Evolutionary conservation across 2,797 vertebrate genomes (phyloP), one percentile per base, ranked within the genome.

Genomic region (Pipistrellus pipistrellus): DNA sequence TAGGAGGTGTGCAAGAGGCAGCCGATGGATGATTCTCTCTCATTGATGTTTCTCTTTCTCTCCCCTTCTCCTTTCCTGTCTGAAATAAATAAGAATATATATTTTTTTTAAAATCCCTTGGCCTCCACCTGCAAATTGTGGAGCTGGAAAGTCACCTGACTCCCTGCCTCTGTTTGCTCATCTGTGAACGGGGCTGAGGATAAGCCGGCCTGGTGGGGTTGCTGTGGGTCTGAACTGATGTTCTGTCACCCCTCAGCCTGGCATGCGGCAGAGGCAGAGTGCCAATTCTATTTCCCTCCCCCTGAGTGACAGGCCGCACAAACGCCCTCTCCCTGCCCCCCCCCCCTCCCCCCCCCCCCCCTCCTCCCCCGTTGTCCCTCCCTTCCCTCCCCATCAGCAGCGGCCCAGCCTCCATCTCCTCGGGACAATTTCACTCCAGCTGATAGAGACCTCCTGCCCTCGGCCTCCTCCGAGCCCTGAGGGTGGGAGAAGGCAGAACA

Each of bases 221-320:
- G 14, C 15, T 1, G 8, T 20, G 20, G 46, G 38, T 32, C 3
- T 35, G 77, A 32, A 51, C 14, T 0, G 51, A 15, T 9, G 5
- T 59, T 27, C 57, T 59, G 57, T 23, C 1, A 1, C n/a, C 4
- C 25, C 20, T 9, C 12, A 3, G 6, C 14, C 14, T 0, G 85
- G 10, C 72, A 12, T 2, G 53, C 0, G 44, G 68, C 15, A 15
- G n/a, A 2, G 0, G 68, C 9, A 12, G n/a, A 2, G 0, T 0
- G 1, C 17, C 15, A 4, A 20, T 14, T 46, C 10, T 2, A 1
- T 4, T 27, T 44, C 57, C 66, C 18, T 41, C 38, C 41, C 38
- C 25, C 41, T 8, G 23, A 44, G 7, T 2, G 12, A 4, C 17
- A 7, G 7, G 4, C 6, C 14, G 30, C 30, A 64, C 62, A 13